These are phyloP conservation scores for Zaprionus ghesquierei DNA, from an alignment of 1,140 invertebrate genomes.

Conservation along the genomic window DNA sequence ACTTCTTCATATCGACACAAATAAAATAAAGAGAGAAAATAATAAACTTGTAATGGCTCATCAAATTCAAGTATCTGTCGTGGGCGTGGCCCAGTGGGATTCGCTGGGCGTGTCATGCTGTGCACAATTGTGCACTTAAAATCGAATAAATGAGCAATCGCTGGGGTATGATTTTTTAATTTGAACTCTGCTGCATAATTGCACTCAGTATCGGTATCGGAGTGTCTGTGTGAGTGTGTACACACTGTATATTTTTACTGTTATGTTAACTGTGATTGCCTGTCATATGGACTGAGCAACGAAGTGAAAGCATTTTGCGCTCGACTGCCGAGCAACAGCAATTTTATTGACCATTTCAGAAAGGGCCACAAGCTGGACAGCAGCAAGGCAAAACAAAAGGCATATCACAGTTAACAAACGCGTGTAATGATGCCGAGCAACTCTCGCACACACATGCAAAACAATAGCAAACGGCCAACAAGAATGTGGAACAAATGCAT, in stretches of 20 bases:
- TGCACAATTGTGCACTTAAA: constrained; percentile 35
- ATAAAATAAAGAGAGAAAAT: constrained; percentile 6
- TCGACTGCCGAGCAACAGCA: constrained; percentile 46
- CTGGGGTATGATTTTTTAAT: constrained; percentile 53
- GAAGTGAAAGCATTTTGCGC: constrained; percentile 47
- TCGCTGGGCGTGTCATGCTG: constrained; percentile 9
- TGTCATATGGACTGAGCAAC: constrained; percentile 39
- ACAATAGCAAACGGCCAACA: constrained; percentile 27
- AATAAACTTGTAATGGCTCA: constrained; percentile 28
- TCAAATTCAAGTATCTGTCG: constrained; percentile 38
- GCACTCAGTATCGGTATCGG: constrained; percentile 1
- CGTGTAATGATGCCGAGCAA: constrained; percentile 47
- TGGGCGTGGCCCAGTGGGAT: constrained; percentile 22
- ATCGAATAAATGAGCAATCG: constrained; percentile 63
- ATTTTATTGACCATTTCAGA: constrained; percentile 65
- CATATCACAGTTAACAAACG: constrained; percentile 58
- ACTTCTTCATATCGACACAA: constrained; percentile 6
- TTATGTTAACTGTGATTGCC: constrained; percentile 64
- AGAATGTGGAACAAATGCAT: constrained; percentile 57
- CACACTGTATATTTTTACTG: constrained; percentile 47
- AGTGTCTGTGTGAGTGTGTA: not conserved
- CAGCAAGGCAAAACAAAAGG: constrained; percentile 45
- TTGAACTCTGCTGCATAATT: constrained; percentile 64
- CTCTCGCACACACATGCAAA: constrained; percentile 8
- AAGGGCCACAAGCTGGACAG: constrained; percentile 23